Evolutionary conservation across 1,140 invertebrate genomes (phyloP).

Genomic region (Aporrectodea caliginosa): DNA sequence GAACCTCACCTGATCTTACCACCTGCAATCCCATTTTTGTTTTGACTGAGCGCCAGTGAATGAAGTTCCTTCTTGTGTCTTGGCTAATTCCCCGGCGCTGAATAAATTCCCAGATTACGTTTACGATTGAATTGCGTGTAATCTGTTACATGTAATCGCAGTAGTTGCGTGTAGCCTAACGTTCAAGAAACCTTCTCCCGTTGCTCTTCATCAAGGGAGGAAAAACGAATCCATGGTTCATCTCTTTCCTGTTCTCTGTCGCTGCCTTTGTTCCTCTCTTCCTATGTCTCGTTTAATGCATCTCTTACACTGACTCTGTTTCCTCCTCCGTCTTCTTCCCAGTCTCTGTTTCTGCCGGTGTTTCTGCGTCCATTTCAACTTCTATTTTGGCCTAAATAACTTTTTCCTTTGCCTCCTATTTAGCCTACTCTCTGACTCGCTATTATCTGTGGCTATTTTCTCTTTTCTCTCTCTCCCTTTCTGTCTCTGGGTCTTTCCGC

Average conservation of each 20-base stretch:
- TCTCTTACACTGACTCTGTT: background rate
- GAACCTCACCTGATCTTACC: too few species aligned
- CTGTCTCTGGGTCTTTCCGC: background rate
- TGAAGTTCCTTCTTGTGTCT: too few species aligned
- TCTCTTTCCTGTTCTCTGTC: background rate
- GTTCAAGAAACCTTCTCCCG: background rate
- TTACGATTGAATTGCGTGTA: too few species aligned
- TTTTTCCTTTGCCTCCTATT: background rate
- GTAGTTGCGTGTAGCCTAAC: background rate
- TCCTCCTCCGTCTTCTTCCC: background rate
- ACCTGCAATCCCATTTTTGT: too few species aligned
- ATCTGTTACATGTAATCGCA: background rate
- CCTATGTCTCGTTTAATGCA: background rate
- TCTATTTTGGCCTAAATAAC: background rate
- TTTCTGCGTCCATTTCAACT: background rate
- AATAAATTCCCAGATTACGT: too few species aligned
- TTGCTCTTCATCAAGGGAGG: too few species aligned
- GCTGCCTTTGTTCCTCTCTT: background rate
- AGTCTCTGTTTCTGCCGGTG: background rate
- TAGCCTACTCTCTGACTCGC: background rate
- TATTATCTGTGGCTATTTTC: background rate
- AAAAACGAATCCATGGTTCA: too few species aligned
- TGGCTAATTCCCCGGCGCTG: too few species aligned
- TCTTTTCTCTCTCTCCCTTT: background rate
- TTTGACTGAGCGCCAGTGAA: too few species aligned